These are phyloP conservation scores for Ochotona curzoniae DNA, from an alignment of 2,113 vertebrate species.

Conservation along the genomic window DNA sequence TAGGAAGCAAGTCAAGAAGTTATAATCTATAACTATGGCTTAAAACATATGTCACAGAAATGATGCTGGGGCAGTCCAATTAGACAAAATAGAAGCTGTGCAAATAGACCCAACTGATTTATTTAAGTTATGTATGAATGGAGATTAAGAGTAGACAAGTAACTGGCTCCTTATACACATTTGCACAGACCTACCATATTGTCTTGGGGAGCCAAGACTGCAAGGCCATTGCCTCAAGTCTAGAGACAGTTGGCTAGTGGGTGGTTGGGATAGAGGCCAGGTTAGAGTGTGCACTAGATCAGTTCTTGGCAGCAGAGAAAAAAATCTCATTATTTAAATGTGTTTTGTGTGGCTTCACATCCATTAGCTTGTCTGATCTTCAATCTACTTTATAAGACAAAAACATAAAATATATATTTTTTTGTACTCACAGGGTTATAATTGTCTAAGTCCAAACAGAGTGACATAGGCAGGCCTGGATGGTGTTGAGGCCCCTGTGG, in stretches of 20 bases:
- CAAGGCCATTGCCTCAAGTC: accelerated
- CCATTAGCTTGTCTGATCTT: background rate
- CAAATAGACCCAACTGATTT: background rate
- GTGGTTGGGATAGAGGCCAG: too few species aligned
- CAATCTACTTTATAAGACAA: background rate
- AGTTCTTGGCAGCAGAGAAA: background rate
- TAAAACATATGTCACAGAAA: background rate
- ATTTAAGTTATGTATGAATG: background rate
- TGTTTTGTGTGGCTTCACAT: background rate
- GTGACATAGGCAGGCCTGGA: background rate
- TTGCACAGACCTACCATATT: background rate
- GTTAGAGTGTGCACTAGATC: background rate
- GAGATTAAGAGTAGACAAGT: background rate
- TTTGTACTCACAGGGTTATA: too few species aligned
- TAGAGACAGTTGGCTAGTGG: background rate
- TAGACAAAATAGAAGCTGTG: background rate
- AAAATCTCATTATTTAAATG: background rate
- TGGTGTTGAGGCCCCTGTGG: accelerated
- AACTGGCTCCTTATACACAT: background rate
- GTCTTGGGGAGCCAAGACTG: background rate
- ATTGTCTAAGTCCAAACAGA: background rate
- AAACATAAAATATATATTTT: background rate
- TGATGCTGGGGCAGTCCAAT: background rate
- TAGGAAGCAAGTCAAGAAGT: background rate
- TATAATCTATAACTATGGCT: background rate